phyloP scores from a whole-genome alignment of 2,797 vertebrate species.

The Syngnathus acus region DNA sequence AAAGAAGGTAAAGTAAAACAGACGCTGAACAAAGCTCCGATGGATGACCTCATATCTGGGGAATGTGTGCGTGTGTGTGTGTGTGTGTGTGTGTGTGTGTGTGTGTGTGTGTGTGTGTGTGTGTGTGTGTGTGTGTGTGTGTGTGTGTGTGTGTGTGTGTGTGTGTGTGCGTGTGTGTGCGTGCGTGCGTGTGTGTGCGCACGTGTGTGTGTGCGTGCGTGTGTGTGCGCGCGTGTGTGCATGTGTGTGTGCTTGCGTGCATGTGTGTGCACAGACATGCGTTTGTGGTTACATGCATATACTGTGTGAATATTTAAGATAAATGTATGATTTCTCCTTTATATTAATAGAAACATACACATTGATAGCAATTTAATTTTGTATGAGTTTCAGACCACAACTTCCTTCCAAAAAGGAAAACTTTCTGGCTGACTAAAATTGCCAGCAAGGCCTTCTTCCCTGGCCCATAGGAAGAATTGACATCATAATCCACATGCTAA shows the following conservation, averaged over 20 bases:
- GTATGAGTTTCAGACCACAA: conserved; percentile 1
- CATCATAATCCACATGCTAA: too few relatives aligned
- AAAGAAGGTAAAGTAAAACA: conserved; percentile 65
- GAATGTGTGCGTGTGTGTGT: conserved; percentile 49
- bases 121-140: background rate
- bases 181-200: too few relatives aligned
- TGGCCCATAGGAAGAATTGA: too few relatives aligned
- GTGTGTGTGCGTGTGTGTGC: background rate
- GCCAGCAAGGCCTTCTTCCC: too few relatives aligned
- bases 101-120: background rate
- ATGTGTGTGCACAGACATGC: too few relatives aligned
- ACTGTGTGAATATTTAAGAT: background rate
- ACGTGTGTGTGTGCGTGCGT: too few relatives aligned
- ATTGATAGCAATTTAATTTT: conserved; percentile 8
- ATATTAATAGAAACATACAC: conserved; percentile 24
- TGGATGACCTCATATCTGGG: conserved; percentile 56
- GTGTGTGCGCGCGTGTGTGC: too few relatives aligned
- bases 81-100: conserved; percentile 5
- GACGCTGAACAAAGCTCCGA: conserved; percentile 51
- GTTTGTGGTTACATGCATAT: too few relatives aligned
- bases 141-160: background rate
- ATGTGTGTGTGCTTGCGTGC: too few relatives aligned
- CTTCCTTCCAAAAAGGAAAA: background rate
- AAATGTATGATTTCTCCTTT: conserved; percentile 14
- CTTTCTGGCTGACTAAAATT: background rate